These are phyloP conservation scores for Nematostella vectensis DNA, from an alignment of 92 coral and sea anemone species.

Conservation along the genomic window DNA sequence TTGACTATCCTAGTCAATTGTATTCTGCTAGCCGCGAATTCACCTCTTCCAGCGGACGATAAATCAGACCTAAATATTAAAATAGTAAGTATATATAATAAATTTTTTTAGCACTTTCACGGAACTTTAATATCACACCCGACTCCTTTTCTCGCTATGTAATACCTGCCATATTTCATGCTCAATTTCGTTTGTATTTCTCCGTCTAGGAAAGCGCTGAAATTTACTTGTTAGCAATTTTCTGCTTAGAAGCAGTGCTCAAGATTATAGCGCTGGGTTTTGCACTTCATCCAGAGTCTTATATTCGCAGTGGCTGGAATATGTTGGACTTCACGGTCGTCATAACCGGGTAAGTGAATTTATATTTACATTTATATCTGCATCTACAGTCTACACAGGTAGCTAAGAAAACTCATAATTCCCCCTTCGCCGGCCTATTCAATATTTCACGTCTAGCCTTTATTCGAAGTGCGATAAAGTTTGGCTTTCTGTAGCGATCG, in stretches of 20 bases:
- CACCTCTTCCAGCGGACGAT: slow-evolving; percentile 78
- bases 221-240: slow-evolving; percentile 85
- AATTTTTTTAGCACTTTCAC: neutral
- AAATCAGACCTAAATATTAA: slow-evolving; percentile 66
- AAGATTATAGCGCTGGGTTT: slow-evolving; percentile 88
- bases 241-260: slow-evolving; percentile 78
- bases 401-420: slow-evolving; percentile 15
- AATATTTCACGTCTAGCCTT: neutral
- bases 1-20: slow-evolving; percentile 98
- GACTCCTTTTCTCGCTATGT: too few relatives aligned
- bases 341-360: slow-evolving; percentile 83
- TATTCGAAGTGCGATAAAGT: neutral
- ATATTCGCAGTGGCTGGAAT: slow-evolving; percentile 96
- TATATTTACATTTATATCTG: slow-evolving; percentile 13
- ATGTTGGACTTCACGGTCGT: slow-evolving; percentile 88
- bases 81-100: slow-evolving; percentile 54
- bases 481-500: neutral
- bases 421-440: slow-evolving; percentile 19
- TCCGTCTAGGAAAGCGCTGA: slow-evolving; percentile 80
- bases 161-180: too few relatives aligned
- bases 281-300: slow-evolving; percentile 76
- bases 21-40: slow-evolving; percentile 91
- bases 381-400: slow-evolving; percentile 6
- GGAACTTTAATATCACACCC: neutral
- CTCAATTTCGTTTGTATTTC: neutral